Conservation (phyloP, 1,140 invertebrate species). For the Cotesia typhae region DNA sequence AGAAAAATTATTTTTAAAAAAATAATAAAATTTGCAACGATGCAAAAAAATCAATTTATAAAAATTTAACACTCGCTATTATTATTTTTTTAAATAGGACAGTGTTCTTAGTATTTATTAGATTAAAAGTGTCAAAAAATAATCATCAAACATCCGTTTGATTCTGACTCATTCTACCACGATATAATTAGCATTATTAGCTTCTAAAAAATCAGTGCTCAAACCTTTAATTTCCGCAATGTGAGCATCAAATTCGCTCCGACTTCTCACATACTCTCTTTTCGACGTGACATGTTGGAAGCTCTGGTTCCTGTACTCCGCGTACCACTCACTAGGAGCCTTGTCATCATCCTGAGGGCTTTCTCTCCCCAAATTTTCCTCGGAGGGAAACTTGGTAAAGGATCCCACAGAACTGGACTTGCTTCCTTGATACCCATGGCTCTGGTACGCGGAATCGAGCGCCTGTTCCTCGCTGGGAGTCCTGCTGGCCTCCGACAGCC, state of each 20-base stretch:
- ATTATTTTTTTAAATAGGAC: too few species aligned
- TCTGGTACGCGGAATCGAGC: slow-evolving; percentile 70
- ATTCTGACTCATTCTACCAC: too few species aligned
- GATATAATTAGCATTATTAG: too few species aligned
- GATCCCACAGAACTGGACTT: slow-evolving; percentile 66
- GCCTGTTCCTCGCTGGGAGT: slow-evolving; percentile 68
- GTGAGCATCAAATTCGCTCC: slow-evolving; percentile 85
- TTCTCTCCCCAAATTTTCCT: slow-evolving; percentile 63
- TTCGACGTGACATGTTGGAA: slow-evolving; percentile 68
- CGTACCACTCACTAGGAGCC: slow-evolving; percentile 68
- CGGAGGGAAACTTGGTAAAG: slow-evolving; percentile 68
- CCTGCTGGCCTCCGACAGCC: slow-evolving; percentile 53
- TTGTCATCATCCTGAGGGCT: slow-evolving; percentile 50
- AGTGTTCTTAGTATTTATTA: too few species aligned
- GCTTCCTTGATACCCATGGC: slow-evolving; percentile 64
- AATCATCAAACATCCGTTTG: too few species aligned
- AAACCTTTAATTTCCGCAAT: slow-evolving; percentile 85
- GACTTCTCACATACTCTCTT: slow-evolving; percentile 75
- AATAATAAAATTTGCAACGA: too few species aligned
- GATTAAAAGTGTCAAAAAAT: too few species aligned
- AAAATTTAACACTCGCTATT: too few species aligned
- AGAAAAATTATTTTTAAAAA: too few species aligned
- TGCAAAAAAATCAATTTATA: too few species aligned
- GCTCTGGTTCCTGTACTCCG: slow-evolving; percentile 68
- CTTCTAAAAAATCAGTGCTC: background rate